Conservation (phyloP, 2,113 vertebrate genomes). For the Sitta europaea region DNA sequence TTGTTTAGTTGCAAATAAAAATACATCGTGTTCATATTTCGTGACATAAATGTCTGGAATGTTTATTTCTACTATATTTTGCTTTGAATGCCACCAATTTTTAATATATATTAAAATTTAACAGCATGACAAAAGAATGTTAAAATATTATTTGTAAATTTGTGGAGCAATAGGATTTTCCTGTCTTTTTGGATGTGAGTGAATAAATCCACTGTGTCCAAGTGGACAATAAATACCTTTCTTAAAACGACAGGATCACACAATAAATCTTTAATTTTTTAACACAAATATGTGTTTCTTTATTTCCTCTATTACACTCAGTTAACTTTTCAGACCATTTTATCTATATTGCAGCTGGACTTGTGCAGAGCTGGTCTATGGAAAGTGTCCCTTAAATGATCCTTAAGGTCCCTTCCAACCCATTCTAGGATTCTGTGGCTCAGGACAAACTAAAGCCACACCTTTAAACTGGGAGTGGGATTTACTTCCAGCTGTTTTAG, state of each 20-base stretch:
- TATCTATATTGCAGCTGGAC: neutral
- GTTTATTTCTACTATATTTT: neutral
- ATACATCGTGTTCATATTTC: rapidly evolving
- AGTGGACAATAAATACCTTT: neutral
- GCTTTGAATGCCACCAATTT: neutral
- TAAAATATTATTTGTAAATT: neutral
- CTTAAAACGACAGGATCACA: rapidly evolving
- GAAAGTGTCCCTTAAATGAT: neutral
- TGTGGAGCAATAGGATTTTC: neutral
- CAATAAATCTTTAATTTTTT: neutral
- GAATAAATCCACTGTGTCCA: neutral
- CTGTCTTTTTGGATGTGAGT: neutral
- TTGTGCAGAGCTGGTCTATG: neutral
- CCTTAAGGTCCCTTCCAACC: neutral
- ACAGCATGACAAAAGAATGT: neutral
- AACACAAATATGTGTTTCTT: neutral
- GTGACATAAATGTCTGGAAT: neutral
- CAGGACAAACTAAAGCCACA: neutral
- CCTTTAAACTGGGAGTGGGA: neutral
- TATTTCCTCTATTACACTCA: neutral
- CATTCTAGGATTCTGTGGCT: neutral
- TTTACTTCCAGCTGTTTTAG: neutral
- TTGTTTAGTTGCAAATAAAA: neutral
- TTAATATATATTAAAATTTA: neutral
- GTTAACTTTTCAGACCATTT: neutral